phyloP scores from a whole-genome alignment of 2,113 vertebrate species.

The Chaetodon trifascialis region DNA sequence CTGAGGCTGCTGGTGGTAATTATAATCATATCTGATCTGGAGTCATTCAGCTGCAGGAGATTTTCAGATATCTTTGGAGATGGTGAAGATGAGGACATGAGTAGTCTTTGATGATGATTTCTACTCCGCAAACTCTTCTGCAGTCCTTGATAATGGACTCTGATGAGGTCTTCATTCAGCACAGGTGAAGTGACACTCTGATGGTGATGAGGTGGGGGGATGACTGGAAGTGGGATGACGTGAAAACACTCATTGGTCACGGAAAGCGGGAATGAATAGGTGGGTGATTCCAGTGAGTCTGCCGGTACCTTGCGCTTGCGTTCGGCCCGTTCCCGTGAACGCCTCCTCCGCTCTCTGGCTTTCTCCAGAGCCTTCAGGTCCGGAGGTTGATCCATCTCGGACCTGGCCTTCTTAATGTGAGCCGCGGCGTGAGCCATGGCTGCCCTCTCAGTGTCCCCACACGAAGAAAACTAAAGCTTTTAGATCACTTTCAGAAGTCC shows the following conservation, averaged over 20 bases:
- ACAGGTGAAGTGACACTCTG: slow-evolving; percentile 30
- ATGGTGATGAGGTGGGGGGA: slow-evolving; percentile 24
- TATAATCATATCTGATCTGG: too few species aligned
- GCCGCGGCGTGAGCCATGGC: slow-evolving; percentile 97
- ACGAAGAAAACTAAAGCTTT: slow-evolving; percentile 29
- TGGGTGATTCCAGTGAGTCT: slow-evolving; percentile 44
- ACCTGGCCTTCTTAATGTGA: slow-evolving; percentile 97
- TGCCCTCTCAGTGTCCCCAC: slow-evolving; percentile 18
- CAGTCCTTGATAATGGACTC: not conserved
- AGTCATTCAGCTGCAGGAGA: too few species aligned
- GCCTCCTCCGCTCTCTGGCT: slow-evolving; percentile 91
- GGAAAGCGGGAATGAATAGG: slow-evolving; percentile 3
- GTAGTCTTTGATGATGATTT: not conserved
- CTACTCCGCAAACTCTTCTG: not conserved
- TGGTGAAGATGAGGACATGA: not conserved
- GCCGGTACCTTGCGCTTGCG: slow-evolving; percentile 95
- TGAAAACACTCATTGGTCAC: slow-evolving; percentile 2
- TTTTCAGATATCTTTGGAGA: not conserved
- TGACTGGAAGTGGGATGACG: slow-evolving; percentile 34
- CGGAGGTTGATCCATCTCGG: slow-evolving; percentile 88
- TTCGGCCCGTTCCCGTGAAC: slow-evolving; percentile 92
- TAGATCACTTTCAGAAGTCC: slow-evolving; percentile 40
- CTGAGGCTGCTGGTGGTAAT: too few species aligned
- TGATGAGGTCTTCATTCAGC: not conserved
- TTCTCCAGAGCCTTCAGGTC: slow-evolving; percentile 90